Percentiles rank a stretch among this genome's conserved stretches.
These are phyloP conservation scores for Eilema caniola DNA, from an alignment of 2,888 invertebrate genomes.

Conservation along the genomic window DNA sequence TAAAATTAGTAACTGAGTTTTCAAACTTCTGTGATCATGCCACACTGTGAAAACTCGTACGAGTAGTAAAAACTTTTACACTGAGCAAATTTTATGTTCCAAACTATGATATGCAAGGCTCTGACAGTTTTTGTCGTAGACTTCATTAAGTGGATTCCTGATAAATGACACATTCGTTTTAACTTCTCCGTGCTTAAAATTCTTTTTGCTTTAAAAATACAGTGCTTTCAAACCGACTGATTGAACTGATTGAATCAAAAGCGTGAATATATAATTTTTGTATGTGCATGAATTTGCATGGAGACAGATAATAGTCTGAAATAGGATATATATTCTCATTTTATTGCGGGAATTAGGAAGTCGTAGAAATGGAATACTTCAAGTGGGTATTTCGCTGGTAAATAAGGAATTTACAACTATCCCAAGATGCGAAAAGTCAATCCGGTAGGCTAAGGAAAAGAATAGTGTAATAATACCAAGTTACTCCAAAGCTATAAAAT, in stretches of 20 bases:
- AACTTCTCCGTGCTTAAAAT: not conserved
- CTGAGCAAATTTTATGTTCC: constrained; percentile 13
- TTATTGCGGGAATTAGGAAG: no score
- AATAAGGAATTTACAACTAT: not conserved
- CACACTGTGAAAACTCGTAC: constrained; percentile 4
- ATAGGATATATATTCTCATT: no score
- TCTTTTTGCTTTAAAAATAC: not conserved
- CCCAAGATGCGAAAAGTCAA: not conserved
- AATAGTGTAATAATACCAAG: not conserved
- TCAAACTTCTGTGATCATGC: not conserved
- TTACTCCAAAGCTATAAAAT: not conserved
- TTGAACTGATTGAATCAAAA: not conserved
- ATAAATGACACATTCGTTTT: not conserved
- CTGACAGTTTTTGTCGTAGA: constrained; percentile 24
- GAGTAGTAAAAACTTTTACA: not conserved
- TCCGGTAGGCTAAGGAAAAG: not conserved
- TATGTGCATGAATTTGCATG: no score
- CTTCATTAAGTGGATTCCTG: constrained; percentile 28
- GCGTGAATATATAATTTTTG: not conserved
- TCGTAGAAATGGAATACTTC: no score
- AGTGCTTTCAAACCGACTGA: not conserved
- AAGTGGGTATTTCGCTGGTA: not conserved
- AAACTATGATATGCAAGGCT: constrained; percentile 28
- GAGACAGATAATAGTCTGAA: no score
- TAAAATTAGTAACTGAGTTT: not conserved